Evolutionary conservation across 23 tunicate genomes (phyloP), one percentile per base, ranked within the genome.

Genomic region (Ascidia mentula): DNA sequence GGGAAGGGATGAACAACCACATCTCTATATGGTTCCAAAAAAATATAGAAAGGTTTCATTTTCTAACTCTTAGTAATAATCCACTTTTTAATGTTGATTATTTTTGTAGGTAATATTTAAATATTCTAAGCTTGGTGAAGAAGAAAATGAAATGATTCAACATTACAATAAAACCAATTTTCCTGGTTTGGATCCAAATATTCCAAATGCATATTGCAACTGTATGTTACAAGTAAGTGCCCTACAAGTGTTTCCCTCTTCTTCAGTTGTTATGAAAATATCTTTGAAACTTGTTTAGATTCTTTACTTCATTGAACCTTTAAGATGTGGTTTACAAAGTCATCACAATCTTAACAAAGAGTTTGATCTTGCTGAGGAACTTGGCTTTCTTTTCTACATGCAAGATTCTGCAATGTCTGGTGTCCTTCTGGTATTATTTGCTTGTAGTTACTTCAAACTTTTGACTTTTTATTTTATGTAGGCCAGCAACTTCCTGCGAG

Each of bases 181-280:
- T 73, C 90, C 96, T 24, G 99, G 99, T 0, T 60, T 96, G 79
- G 99, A 96, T 37, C 96, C 99, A 3, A 91, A 96, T 46, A 87
- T 96, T 31, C 89, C 90, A 40, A 96, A 96, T 71, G 91, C 96
- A 18, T 96, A 96, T 59, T 96, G 99, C 85, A 96, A 96, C 80
- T 93, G 96, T 72, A 96, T 96, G 99, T 70, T 96, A 28, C 99
- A 96, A 80, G 95, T 89, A 37, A 4, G 40, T 8, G 5, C 5
- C 32, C 1, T 77, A 24, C 18, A n/a, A 45, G 81, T 75, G 8
- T 75, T 22, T 7, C 13, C 2, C 59, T 22, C 2, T 7, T 18
- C 20, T n/a, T n/a, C n/a, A n/a, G n/a, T n/a, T n/a, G n/a, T n/a
- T n/a, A n/a, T n/a, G n/a, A n/a, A n/a, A n/a, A n/a, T n/a, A n/a